A percentile compares a stretch with the other conserved stretches of the same genome.
Evolutionary conservation across 37 sponge, comb jelly and placozoan species (phyloP).

Genomic region (Theonella swinhoei): DNA sequence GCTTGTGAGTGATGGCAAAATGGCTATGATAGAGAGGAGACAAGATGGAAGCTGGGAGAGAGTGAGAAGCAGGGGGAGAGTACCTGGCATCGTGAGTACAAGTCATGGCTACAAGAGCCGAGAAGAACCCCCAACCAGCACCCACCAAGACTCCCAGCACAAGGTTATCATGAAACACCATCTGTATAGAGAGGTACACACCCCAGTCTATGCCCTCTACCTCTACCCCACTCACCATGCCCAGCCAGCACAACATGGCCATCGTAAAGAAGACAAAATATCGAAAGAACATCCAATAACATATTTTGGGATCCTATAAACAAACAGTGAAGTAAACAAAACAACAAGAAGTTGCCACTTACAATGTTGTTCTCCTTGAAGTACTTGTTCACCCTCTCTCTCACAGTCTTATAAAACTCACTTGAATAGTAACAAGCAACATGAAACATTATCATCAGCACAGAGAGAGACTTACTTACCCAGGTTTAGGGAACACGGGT

Average conservation of each 20-base stretch:
- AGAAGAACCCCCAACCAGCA: constrained; percentile 68
- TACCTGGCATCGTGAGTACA: constrained; percentile 93
- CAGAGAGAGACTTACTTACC: constrained; percentile 50
- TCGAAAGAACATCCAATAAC: constrained; percentile 89
- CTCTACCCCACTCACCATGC: too few species aligned
- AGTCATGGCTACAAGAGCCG: constrained; percentile 87
- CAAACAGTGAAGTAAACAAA: not conserved
- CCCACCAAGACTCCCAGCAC: constrained; percentile 38
- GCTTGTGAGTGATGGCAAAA: constrained; percentile 94
- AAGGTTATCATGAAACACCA: constrained; percentile 64
- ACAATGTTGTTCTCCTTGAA: constrained; percentile 94
- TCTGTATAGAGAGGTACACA: constrained; percentile 16
- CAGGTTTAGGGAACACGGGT: constrained; percentile 86
- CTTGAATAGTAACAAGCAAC: constrained; percentile 14
- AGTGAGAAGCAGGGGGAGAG: not conserved
- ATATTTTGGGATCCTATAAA: constrained; percentile 81
- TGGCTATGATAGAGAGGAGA: constrained; percentile 66
- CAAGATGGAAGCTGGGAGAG: too few species aligned
- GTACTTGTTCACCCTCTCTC: constrained; percentile 70
- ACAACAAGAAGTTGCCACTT: constrained; percentile 4
- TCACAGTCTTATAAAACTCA: constrained; percentile 79
- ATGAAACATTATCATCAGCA: not conserved
- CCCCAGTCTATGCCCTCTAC: too few species aligned
- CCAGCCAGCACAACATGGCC: constrained; percentile 48
- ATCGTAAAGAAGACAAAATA: constrained; percentile 65